Conservation (phyloP, 2,888 invertebrate genomes). For the Protophormia terraenovae region DNA sequence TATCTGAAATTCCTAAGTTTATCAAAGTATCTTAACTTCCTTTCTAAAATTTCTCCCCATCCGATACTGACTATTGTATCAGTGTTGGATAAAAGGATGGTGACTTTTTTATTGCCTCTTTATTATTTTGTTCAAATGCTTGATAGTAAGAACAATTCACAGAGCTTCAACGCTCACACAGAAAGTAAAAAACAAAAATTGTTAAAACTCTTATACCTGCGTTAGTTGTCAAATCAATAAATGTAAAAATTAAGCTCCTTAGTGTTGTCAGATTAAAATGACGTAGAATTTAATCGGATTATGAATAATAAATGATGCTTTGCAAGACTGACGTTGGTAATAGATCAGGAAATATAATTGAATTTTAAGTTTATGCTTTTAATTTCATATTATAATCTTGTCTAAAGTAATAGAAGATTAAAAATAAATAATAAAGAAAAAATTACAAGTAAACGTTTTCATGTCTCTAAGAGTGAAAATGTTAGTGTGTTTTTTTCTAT, state of each 20-base stretch:
- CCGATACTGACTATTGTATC: neutral
- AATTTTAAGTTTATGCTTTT: slow-evolving; percentile 58
- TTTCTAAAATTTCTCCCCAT: neutral
- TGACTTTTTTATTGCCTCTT: neutral
- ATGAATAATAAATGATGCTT: slow-evolving; percentile 54
- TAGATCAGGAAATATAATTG: slow-evolving; percentile 57
- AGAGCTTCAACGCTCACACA: neutral
- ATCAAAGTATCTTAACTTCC: neutral
- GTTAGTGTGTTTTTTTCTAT: too few species aligned
- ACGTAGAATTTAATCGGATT: slow-evolving; percentile 60
- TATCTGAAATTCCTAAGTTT: too few species aligned
- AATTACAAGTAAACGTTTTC: too few species aligned
- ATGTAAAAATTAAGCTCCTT: slow-evolving; percentile 56
- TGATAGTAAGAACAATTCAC: neutral
- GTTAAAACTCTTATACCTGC: slow-evolving; percentile 18
- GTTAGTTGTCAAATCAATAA: slow-evolving; percentile 52
- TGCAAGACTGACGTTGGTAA: slow-evolving; percentile 48
- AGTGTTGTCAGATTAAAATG: slow-evolving; percentile 59
- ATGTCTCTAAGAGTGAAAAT: too few species aligned
- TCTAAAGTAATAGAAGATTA: slow-evolving; percentile 13
- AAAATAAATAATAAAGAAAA: slow-evolving; percentile 29
- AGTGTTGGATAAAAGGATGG: neutral
- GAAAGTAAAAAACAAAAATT: neutral
- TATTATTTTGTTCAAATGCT: neutral
- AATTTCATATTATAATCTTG: slow-evolving; percentile 45